Percentiles rank a stretch among this genome's conserved stretches.
These are phyloP conservation scores for Lethocerus indicus DNA, from an alignment of 1,140 invertebrate species.

Conservation along the genomic window DNA sequence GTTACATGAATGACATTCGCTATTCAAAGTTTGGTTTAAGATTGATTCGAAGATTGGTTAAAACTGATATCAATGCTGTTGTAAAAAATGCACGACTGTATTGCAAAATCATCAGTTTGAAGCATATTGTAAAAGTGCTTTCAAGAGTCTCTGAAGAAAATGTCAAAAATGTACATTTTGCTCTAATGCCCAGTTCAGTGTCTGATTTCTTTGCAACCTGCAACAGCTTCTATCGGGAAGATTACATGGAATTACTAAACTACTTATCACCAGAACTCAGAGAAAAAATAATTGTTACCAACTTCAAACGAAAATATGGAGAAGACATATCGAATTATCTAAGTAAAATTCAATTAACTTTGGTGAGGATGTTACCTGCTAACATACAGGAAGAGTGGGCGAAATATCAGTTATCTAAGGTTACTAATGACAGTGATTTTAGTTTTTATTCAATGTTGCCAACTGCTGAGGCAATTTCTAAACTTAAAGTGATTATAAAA, in stretches of 20 bases:
- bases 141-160: neutral
- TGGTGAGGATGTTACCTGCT: neutral
- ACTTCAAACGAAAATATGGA: constrained; percentile 1
- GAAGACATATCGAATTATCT: neutral
- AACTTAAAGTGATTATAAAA: too few relatives aligned
- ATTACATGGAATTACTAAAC: neutral
- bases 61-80: neutral
- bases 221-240: too few relatives aligned
- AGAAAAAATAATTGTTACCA: neutral
- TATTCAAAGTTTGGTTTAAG: constrained; percentile 5
- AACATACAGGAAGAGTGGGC: neutral
- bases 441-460: too few relatives aligned
- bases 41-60: constrained; percentile 1
- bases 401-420: neutral
- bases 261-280: neutral
- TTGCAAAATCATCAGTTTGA: constrained; percentile 1
- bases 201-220: neutral
- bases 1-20: neutral
- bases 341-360: neutral
- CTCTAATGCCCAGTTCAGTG: neutral
- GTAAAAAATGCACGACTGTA: neutral
- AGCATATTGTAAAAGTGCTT: neutral
- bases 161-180: neutral
- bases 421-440: too few relatives aligned
- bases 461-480: too few relatives aligned